phyloP scores from a whole-genome alignment of 2,888 invertebrate genomes.

The Siphlonurus alternatus region DNA sequence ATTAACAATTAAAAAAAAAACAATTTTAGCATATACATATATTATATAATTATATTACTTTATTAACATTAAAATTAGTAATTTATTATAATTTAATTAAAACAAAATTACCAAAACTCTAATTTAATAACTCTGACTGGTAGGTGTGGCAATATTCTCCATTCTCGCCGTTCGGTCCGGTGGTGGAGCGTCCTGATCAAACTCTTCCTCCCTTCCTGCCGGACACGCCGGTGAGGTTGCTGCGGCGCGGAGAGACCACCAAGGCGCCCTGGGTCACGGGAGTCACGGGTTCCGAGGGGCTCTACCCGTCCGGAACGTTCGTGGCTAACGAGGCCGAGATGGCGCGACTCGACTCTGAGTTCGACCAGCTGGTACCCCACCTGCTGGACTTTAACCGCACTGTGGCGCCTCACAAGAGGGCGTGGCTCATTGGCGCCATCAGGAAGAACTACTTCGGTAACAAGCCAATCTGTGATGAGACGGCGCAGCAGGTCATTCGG shows the following conservation, averaged over 20 bases:
- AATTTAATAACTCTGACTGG: constrained; percentile 3
- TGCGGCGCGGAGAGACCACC: constrained; percentile 31
- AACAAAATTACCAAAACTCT: neutral
- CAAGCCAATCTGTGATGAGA: constrained; percentile 19
- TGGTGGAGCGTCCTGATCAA: constrained; percentile 39
- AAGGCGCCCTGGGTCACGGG: constrained; percentile 52
- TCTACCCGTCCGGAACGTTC: constrained; percentile 48
- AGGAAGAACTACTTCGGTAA: constrained; percentile 36
- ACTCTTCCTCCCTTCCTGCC: constrained; percentile 41
- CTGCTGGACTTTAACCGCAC: constrained; percentile 45
- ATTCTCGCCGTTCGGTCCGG: constrained; percentile 55
- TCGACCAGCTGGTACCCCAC: constrained; percentile 40
- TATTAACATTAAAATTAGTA: neutral
- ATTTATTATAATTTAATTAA: neutral
- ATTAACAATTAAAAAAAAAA: too few species aligned
- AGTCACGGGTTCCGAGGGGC: constrained; percentile 51
- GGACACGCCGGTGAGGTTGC: constrained; percentile 42
- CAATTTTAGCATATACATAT: too few species aligned
- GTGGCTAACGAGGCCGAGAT: constrained; percentile 28
- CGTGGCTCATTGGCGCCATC: constrained; percentile 32
- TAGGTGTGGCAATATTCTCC: constrained; percentile 44
- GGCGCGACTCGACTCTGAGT: constrained; percentile 35
- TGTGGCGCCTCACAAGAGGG: constrained; percentile 29
- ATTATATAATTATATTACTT: too few species aligned
- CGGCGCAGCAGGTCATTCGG: constrained; percentile 3